Evolutionary conservation across 92 coral and sea anemone genomes (phyloP), one percentile per base, ranked within the genome.

Genomic region (Phenganax stokvisi): DNA sequence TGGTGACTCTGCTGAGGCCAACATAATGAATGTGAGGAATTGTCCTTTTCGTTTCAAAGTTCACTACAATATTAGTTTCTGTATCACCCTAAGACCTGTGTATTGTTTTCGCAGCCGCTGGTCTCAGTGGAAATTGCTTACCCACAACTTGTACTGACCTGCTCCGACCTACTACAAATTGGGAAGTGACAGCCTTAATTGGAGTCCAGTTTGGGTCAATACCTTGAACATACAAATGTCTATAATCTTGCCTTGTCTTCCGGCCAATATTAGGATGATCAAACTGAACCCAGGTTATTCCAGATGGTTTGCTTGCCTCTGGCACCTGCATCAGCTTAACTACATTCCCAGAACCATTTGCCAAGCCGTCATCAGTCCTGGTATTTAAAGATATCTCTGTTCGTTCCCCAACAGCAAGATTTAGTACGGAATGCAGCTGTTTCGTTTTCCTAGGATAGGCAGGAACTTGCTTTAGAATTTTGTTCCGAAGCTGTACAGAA

Each of bases 251-350:
- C 47, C 47, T 37, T 37, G 47, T 37, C 47, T 37, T 37, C 47
- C 47, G 47, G 47, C 47, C 47, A 37, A 37, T 5, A 37, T 37
- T 37, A 37, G 47, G 3, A 37, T 82, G 87, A 81, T 89, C 90
- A 87, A 89, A 89, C 59, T 87, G 90, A 16, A 89, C 90, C 92
- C 88, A 87, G 54, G 81, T 88, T 9, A 88, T 69, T 76, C 89
- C 91, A 56, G 89, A 78, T 68, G 89, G 91, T 37, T 37, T 37
- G 47, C 3, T 37, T 66, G 63, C 80, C 78, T 64, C 81, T 65
- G 82, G 37, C 47, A 37, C 47, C 17, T 80, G 81, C 64, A 84
- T 62, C 17, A 76, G 29, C 58, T 89, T 87, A 66, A 87, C 67
- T 58, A 28, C 91, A 37, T 37, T 37, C 2, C 47, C 47, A 37